Conservation (phyloP, 2,888 invertebrate species). For the Masnerella sp. region DNA sequence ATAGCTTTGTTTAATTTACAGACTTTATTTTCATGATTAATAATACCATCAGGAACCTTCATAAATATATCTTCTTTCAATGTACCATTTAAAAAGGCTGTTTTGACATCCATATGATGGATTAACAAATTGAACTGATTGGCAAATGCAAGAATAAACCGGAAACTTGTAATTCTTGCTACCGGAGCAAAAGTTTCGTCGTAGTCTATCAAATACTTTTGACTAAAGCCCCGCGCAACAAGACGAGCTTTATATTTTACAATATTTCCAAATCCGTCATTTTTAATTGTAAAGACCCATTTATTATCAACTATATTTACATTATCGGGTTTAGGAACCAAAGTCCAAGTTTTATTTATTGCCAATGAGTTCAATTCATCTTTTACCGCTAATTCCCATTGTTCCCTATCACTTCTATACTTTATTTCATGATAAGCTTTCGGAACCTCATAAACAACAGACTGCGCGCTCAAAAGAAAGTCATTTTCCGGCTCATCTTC, state of each 20-base stretch:
- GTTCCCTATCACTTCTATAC: neutral
- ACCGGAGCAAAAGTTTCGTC: too few relatives aligned
- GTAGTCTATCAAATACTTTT: too few relatives aligned
- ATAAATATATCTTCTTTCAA: conserved; percentile 56
- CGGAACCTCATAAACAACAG: neutral
- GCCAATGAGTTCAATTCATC: conserved; percentile 19
- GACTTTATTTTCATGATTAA: conserved; percentile 24
- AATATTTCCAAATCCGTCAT: too few relatives aligned
- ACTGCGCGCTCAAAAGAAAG: neutral
- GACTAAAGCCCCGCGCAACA: too few relatives aligned
- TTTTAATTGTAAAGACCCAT: too few relatives aligned
- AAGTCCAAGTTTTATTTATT: conserved; percentile 23
- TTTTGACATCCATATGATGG: conserved; percentile 17
- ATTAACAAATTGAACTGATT: conserved; percentile 29
- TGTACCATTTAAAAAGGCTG: conserved; percentile 44
- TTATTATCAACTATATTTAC: conserved; percentile 8
- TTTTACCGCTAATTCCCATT: conserved; percentile 30
- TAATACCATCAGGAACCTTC: conserved; percentile 47
- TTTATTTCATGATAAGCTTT: neutral
- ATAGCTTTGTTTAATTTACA: conserved; percentile 52
- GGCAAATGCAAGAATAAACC: conserved; percentile 54
- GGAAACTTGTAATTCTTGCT: conserved; percentile 49
- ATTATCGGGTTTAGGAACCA: conserved; percentile 15
- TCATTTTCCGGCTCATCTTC: neutral
- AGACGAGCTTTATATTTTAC: too few relatives aligned